These are phyloP conservation scores for Rapana venosa DNA, from an alignment of 2,888 invertebrate species.

Conservation along the genomic window DNA sequence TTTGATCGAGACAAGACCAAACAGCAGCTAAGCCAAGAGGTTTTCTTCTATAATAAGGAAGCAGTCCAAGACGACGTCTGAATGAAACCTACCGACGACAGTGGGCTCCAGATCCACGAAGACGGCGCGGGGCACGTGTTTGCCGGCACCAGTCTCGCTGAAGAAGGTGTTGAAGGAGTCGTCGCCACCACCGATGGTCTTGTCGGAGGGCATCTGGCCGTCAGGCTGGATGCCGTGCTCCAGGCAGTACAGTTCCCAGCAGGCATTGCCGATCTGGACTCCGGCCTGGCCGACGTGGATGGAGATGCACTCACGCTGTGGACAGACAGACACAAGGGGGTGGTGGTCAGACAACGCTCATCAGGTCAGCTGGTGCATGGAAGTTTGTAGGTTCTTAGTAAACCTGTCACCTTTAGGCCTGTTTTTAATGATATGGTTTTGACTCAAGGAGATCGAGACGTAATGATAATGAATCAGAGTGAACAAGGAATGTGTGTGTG, in stretches of 20 bases:
- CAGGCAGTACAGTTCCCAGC: conserved; percentile 82
- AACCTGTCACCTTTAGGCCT: neutral
- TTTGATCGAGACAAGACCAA: no score
- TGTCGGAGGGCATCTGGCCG: conserved; percentile 86
- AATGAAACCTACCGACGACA: conserved; percentile 36
- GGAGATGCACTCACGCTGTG: conserved; percentile 55
- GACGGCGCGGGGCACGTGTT: conserved; percentile 82
- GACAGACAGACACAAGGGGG: neutral
- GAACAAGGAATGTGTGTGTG: no score
- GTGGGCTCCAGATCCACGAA: conserved; percentile 81
- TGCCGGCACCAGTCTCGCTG: conserved; percentile 93
- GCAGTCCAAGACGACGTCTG: neutral
- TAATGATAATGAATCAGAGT: no score
- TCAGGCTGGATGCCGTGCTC: conserved; percentile 81
- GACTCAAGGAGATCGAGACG: no score
- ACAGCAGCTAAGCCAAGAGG: neutral
- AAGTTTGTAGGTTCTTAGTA: neutral
- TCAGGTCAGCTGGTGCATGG: neutral
- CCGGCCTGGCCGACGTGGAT: conserved; percentile 55
- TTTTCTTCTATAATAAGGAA: neutral
- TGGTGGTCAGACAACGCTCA: neutral
- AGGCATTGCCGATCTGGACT: conserved; percentile 81
- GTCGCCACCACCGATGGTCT: conserved; percentile 86
- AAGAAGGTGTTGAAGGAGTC: conserved; percentile 90
- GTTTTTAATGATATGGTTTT: neutral